These are phyloP conservation scores for Hybognathus amarus DNA, from an alignment of 2,797 vertebrate species.

Conservation along the genomic window DNA sequence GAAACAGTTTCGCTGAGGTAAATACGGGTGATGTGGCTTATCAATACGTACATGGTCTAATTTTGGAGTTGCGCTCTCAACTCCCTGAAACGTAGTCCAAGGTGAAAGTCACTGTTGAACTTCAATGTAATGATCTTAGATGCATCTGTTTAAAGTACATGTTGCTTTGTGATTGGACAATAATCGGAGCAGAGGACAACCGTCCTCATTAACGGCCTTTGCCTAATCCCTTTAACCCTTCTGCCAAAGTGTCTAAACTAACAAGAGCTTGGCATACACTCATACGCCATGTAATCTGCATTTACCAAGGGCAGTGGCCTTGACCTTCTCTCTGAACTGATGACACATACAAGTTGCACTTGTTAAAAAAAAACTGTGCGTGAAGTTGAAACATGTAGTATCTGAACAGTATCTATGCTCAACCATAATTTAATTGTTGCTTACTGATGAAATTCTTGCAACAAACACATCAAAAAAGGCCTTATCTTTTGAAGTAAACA, in stretches of 20 bases:
- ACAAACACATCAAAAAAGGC: background rate
- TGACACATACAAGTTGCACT: background rate
- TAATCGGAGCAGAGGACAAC: conserved; percentile 51
- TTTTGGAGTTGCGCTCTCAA: conserved; percentile 32
- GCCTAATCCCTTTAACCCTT: conserved; percentile 39
- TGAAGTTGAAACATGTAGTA: background rate
- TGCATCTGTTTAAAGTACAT: conserved; percentile 5
- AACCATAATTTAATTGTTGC: background rate
- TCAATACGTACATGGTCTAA: conserved; percentile 4
- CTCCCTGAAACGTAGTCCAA: background rate
- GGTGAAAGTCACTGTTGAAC: background rate
- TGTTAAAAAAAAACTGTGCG: background rate
- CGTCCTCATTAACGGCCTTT: conserved; percentile 49
- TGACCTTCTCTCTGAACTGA: conserved; percentile 2
- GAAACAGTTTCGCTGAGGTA: conserved; percentile 26
- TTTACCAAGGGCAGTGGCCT: conserved; percentile 35
- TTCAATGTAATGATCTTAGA: background rate
- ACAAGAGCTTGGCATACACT: conserved; percentile 1
- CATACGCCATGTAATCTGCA: conserved; percentile 14
- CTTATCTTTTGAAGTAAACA: conserved; percentile 15
- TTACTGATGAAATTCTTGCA: conserved; percentile 29
- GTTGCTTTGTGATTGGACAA: conserved; percentile 32
- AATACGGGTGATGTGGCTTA: conserved; percentile 36
- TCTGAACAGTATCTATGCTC: background rate
- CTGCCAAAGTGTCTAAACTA: conserved; percentile 40